phyloP scores from a whole-genome alignment of 2,113 vertebrate genomes.

The Elephas maximus region DNA sequence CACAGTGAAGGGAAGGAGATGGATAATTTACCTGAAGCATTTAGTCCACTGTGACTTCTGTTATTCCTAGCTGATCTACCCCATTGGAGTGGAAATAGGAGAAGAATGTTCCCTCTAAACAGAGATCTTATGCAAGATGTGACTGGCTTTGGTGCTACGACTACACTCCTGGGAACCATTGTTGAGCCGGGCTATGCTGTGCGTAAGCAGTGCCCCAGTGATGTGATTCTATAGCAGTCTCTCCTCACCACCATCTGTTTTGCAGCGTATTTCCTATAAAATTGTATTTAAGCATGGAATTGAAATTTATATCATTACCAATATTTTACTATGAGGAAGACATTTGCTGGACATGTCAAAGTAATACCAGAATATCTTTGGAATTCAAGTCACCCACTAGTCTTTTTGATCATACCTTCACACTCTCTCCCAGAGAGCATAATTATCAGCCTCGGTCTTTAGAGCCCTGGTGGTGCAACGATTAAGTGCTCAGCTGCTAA shows the following conservation, averaged over 20 bases:
- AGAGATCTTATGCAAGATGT: constrained; percentile 39
- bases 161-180: background rate
- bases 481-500: background rate
- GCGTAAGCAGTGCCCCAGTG: background rate
- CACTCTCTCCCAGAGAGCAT: background rate
- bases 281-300: constrained; percentile 42
- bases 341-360: constrained; percentile 36
- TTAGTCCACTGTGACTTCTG: constrained; percentile 75
- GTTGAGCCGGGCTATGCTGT: rapidly evolving
- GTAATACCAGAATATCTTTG: background rate
- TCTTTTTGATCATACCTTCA: background rate
- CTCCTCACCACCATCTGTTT: background rate
- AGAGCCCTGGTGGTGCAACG: background rate
- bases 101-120: constrained; percentile 47
- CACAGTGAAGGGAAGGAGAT: constrained; percentile 67
- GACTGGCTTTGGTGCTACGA: background rate
- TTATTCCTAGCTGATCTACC: constrained; percentile 66
- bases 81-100: constrained; percentile 38
- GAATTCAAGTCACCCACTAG: background rate
- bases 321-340: constrained; percentile 35
- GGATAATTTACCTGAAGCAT: constrained; percentile 78
- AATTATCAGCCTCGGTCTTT: background rate
- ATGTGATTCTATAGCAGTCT: background rate
- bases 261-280: constrained; percentile 46
- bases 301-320: constrained; percentile 65